Evolutionary conservation across 2,888 invertebrate genomes (phyloP).

Genomic region (Acrocyrtus sp.): DNA sequence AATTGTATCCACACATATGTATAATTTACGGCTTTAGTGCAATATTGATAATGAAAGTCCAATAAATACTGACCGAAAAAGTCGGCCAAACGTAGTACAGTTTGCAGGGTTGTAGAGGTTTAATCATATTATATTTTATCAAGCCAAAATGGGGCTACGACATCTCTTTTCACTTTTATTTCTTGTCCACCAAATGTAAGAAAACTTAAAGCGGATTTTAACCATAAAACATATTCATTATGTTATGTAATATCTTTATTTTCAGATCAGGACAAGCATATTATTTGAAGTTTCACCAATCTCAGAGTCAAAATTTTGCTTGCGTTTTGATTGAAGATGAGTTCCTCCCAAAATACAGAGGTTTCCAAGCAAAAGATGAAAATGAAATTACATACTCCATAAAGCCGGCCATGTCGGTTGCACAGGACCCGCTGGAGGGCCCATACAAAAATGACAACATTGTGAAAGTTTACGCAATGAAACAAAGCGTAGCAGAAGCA

Average conservation of each 20-base stretch:
- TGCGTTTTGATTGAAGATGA: conserved; percentile 47
- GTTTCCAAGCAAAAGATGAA: conserved; percentile 45
- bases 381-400: conserved; percentile 36
- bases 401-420: conserved; percentile 49
- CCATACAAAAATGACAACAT: conserved; percentile 21
- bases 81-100: too few species aligned
- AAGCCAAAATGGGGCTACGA: too few species aligned
- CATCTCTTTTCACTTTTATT: background rate
- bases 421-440: conserved; percentile 22
- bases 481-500: conserved; percentile 15
- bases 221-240: too few species aligned
- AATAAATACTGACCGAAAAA: too few species aligned
- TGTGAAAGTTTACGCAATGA: conserved; percentile 51
- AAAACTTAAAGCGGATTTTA: background rate
- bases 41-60: too few species aligned
- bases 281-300: conserved; percentile 44
- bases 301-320: conserved; percentile 7
- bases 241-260: background rate
- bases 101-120: too few species aligned
- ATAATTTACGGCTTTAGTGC: too few species aligned
- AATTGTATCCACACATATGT: too few species aligned
- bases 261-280: conserved; percentile 38
- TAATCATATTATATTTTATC: too few species aligned
- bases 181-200: background rate
- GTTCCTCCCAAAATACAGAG: conserved; percentile 39